A percentile compares a stretch with the other conserved stretches of the same genome.
Conservation (phyloP, 2,888 invertebrate species). For the Megaustenia siamemsis region DNA sequence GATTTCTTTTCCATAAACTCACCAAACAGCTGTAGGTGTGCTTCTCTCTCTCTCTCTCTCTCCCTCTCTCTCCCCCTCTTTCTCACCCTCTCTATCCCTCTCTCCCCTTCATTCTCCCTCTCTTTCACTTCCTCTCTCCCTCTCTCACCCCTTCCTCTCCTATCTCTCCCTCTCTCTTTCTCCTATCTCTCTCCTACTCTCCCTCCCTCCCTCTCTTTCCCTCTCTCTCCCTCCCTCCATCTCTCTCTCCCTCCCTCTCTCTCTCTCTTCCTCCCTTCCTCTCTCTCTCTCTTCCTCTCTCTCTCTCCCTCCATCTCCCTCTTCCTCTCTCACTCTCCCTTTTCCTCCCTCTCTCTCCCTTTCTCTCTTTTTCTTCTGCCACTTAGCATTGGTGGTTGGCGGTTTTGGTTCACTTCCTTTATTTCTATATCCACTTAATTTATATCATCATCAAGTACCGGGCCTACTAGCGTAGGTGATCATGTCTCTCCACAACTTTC, state of each 20-base stretch:
- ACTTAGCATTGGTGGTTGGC: no score
- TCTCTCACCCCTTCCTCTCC: no score
- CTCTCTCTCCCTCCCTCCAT: neutral
- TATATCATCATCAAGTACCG: no score
- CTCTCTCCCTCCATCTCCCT: neutral
- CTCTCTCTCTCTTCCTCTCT: neutral
- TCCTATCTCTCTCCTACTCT: neutral
- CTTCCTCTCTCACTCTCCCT: neutral
- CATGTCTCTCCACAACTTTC: no score
- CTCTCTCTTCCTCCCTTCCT: neutral
- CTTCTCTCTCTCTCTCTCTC: neutral
- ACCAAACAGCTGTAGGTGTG: no score
- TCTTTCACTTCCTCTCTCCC: neutral
- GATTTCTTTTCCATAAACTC: no score
- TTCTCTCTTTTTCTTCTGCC: neutral
- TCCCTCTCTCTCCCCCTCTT: neutral
- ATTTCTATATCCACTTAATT: no score
- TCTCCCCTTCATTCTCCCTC: constrained; percentile 1
- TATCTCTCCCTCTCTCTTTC: no score
- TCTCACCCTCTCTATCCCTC: neutral
- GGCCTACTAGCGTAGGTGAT: no score
- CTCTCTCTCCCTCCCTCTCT: neutral
- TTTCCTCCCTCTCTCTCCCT: neutral
- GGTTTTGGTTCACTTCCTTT: no score
- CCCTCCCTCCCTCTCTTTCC: neutral